Base-by-base conservation (phyloP, 2,888 invertebrate genomes). In the Margaritifera margaritifera region DNA sequence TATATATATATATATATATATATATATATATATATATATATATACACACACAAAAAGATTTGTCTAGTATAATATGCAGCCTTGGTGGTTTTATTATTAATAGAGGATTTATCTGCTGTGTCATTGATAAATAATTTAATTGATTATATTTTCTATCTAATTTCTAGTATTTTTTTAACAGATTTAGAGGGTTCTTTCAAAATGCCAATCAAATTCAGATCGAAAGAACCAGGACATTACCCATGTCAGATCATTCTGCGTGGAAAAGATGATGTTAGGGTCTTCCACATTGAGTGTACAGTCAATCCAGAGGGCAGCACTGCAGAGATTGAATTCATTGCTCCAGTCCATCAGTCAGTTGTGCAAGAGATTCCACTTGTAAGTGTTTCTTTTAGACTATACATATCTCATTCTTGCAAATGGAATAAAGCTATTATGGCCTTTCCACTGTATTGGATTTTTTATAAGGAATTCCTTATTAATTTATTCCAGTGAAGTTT, bases 341-440 rank as follows among this genome's bases (percentile, higher is more conserved):
- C 87, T 27, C 87, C 89, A 0, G 87, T 90, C 6, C 87, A 88
- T 66, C 86, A 89, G 75, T 79, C 85, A 66, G 77, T 89, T 54
- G 80, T 84, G 18, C 90, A 90, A 77, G 80, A 87, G 66, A 87
- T 90, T 58, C 90, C 90, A 4, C 80, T 90, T 61, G 89, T 89
- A 82, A 82, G 88, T 80, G 27, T 42, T 42, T 42, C 11, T 42
- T 42, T 19, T 64, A 42, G 6, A n/a, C 56, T 19, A 22, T 55
- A n/a, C 56, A n/a, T 55, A 11, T 15, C 56, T 19, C 3, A 42
- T 42, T 42, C 42, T 42, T 42, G 15, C 42, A 42, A 15, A 15
- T 42, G 42, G 42, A 42, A 42, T 42, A 42, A 42, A 42, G 42
- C 42, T 42, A 42, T 8, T 42, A 42, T 42, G 42, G 42, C 15